Conservation (phyloP, 2,888 invertebrate species). For the Trimorus sp. region DNA sequence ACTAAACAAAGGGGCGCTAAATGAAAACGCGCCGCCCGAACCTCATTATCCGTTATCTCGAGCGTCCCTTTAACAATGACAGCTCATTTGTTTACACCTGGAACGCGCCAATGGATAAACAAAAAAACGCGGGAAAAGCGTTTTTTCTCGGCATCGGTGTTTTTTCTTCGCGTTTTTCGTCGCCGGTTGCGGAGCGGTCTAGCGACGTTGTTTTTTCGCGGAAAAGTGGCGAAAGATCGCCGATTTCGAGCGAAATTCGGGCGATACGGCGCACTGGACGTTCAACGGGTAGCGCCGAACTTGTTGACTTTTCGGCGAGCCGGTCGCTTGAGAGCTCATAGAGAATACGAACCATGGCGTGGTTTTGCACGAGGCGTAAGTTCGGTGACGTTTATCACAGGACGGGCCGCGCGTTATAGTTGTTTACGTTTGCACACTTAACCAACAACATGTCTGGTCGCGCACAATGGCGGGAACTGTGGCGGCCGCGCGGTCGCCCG, state of each 20-base stretch:
- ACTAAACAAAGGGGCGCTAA: not conserved
- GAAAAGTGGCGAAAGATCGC: not conserved
- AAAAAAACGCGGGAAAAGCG: not conserved
- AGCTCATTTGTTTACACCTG: conserved; percentile 17
- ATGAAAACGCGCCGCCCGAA: not conserved
- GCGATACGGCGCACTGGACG: not conserved
- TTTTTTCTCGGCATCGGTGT: too few relatives aligned
- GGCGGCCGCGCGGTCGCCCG: not conserved
- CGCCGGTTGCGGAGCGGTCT: too few relatives aligned
- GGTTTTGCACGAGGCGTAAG: too few relatives aligned
- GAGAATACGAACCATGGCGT: too few relatives aligned
- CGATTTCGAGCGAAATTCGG: too few relatives aligned
- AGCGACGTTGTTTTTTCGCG: too few relatives aligned
- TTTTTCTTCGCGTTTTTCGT: too few relatives aligned
- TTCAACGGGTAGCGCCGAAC: conserved; percentile 42
- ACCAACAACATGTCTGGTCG: conserved; percentile 36
- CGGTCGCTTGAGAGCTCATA: too few relatives aligned
- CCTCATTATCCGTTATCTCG: conserved; percentile 1
- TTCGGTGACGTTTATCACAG: conserved; percentile 10
- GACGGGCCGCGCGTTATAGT: conserved; percentile 5
- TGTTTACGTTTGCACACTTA: conserved; percentile 35
- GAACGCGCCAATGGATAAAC: conserved; percentile 5
- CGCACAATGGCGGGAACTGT: conserved; percentile 45
- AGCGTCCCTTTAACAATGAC: conserved; percentile 13
- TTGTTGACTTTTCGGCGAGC: conserved; percentile 21